Conservation (phyloP, 2,113 vertebrate genomes). For the Grus americana region DNA sequence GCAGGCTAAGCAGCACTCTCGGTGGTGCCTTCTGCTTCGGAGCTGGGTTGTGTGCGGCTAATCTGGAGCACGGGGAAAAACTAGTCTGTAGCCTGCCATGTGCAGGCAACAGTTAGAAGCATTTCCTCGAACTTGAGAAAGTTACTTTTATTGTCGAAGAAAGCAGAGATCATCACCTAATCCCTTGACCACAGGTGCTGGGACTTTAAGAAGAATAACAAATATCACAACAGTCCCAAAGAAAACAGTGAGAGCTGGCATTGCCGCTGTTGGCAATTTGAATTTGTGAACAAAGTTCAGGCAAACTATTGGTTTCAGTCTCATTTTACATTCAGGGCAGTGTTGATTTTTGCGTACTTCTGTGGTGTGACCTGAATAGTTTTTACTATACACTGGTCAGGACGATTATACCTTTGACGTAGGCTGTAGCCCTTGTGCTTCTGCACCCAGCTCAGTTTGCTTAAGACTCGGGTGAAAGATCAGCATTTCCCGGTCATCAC, state of each 20-base stretch:
- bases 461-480: background rate
- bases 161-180: conserved; percentile 48
- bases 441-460: background rate
- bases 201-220: conserved; percentile 57
- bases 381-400: background rate
- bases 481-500: background rate
- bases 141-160: conserved; percentile 18
- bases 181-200: conserved; percentile 47
- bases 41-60: background rate
- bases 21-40: background rate
- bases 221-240: conserved; percentile 57
- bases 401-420: background rate
- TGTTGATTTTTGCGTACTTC: conserved; percentile 17
- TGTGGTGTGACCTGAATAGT: background rate
- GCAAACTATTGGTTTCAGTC: background rate
- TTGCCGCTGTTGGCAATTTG: background rate
- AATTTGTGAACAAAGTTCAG: conserved; percentile 59
- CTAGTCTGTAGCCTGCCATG: background rate
- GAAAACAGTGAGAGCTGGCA: conserved; percentile 47
- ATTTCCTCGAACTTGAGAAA: background rate
- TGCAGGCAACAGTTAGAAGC: background rate
- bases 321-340: conserved; percentile 26
- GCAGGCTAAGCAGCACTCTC: background rate
- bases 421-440: background rate
- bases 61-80: background rate